Base-by-base conservation (phyloP, 2,113 vertebrate species). In the Tilapia sparmanii region DNA sequence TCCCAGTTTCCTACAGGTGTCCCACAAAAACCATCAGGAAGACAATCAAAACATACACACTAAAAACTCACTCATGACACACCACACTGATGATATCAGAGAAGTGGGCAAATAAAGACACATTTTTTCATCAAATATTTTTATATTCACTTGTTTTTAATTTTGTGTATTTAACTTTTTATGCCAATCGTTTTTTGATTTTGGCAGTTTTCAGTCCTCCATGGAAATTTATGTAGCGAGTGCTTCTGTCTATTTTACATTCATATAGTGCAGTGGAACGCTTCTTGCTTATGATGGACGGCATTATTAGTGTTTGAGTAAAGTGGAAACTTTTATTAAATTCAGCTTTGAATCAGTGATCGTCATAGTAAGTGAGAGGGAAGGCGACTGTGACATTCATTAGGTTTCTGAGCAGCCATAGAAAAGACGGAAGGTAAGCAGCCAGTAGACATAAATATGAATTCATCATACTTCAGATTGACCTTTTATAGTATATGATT, bases 171-270 rank as follows among this genome's bases (percentile, higher is more conserved):
- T 71, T 24, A 76, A 29, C 10, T 8, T 76, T 50, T 76, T 10
- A 66, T 19, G 57, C 2, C 7, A 68, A 24, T 71, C 0, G 0
- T 29, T 47, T 47, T 47, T 29, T 47, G 0, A 29, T 29, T 29
- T 76, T 26, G 24, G 68, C 24, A 76, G 42, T 76, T 73, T 73
- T 0, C 5, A 10, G 68, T 45, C 40, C 13, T 73, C 22, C 40
- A 18, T 26, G 0, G 0, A 26, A 73, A 73, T 26, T 26, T 0
- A 29, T 26, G 22, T 29, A 73, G 40, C 0, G 2, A 73, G 68
- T 45, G 15, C 22, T 45, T 73, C 15, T 0, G 0, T 73, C 40
- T 73, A 10, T 45, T 73, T 42, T 73, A 76, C 42, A 47, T 47
- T 76, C 40, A 29, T 19, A 18, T 29, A 76, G 68, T 47, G 24